Evolutionary conservation across 1,140 invertebrate genomes (phyloP).

Genomic region (Nymphalis io): DNA sequence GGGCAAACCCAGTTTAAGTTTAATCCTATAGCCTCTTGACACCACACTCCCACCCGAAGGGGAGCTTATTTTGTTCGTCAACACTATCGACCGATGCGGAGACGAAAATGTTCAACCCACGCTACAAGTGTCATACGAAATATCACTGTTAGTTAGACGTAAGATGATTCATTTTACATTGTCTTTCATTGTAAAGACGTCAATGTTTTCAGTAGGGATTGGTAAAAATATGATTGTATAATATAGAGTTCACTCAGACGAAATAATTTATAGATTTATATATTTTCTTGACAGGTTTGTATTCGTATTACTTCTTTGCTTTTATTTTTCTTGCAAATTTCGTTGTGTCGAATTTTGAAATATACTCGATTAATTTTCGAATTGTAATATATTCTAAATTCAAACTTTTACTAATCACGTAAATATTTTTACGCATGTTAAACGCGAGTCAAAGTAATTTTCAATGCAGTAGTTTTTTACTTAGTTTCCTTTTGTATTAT

Average conservation of each 20-base stretch:
- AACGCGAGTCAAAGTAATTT: too few species aligned
- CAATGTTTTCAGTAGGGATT: slow-evolving; percentile 58
- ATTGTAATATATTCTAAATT: too few species aligned
- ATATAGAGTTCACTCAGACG: slow-evolving; percentile 54
- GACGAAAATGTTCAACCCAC: slow-evolving; percentile 64
- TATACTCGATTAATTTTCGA: too few species aligned
- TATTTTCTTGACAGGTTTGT: not conserved
- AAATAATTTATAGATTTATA: not conserved
- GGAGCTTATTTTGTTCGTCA: slow-evolving; percentile 79
- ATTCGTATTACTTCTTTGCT: not conserved
- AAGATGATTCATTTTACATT: slow-evolving; percentile 58
- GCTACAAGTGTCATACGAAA: slow-evolving; percentile 64
- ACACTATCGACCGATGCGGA: slow-evolving; percentile 76
- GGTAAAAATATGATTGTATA: slow-evolving; percentile 59
- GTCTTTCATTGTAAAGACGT: slow-evolving; percentile 36
- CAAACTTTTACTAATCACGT: too few species aligned
- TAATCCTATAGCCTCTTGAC: slow-evolving; percentile 80
- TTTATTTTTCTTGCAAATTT: not conserved
- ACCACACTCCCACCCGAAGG: slow-evolving; percentile 69
- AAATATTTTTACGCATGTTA: not conserved
- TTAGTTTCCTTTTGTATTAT: not conserved
- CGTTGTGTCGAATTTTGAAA: too few species aligned
- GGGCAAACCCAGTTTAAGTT: slow-evolving; percentile 79
- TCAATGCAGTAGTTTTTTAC: not conserved
- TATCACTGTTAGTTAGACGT: slow-evolving; percentile 55